Evolutionary conservation across 2,797 vertebrate species (phyloP), one percentile per base, ranked within the genome.

Genomic region (Choloepus didactylus): DNA sequence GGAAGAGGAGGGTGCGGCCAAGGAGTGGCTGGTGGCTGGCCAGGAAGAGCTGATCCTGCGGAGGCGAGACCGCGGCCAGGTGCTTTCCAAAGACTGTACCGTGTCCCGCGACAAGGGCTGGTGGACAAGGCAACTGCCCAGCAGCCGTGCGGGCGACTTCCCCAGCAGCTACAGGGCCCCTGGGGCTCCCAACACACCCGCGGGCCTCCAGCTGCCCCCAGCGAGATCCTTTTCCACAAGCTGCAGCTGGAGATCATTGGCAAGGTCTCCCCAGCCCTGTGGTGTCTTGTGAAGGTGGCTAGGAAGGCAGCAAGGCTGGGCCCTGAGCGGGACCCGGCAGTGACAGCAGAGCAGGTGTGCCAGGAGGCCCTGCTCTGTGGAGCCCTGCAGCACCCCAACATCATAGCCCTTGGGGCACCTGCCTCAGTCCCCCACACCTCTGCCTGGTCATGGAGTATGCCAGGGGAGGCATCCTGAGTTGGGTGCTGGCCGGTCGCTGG

Each of bases 401-500:
- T 99, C 95, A 99, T 99, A 38, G 97, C 99, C 62, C 98, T 99
- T 44, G 98, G 12, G 99, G 99, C 5, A 99, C 99, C 49, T 99
- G 99, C 97, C 98, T 99, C 87, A 98, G 97, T 80, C 99, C 99
- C 82, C 99, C 99, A 49, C 98, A 99, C 97, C 98, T 99, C 92
- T 99, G 99, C 98, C 98, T 99, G 97, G 99, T 99, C 95, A 99
- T 99, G 99, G 99, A 99, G 97, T 99, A 99, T 18, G 99, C 99
- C 95, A 98, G 99, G 56, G 99, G 99, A 1, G 99, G 99, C 11
- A 98, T 99, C 1, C 98, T 99, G 95, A 99, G 99, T 97, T 98
- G 99, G 77, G 99, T 99, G 3, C 98, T 99, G 88, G 99, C 99
- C 0, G 99, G 99, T 69, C 99, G 99, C 96, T 99, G 99, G 97